phyloP scores from a whole-genome alignment of 2,888 invertebrate genomes.

The Nomada hirtipes region DNA sequence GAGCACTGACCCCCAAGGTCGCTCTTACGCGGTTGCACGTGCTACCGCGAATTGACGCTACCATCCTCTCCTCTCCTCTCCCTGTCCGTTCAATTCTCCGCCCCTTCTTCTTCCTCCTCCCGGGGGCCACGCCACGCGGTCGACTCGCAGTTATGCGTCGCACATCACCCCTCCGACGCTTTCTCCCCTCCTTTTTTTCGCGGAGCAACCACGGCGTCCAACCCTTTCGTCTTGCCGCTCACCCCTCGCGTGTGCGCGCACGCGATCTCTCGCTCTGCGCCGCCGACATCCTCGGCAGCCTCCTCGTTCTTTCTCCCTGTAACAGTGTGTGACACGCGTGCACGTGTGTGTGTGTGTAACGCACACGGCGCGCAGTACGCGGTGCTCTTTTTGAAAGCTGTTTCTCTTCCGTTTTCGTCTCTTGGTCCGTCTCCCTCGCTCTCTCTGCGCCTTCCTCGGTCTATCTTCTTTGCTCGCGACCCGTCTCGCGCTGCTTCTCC shows the following conservation, averaged over 20 bases:
- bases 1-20: constrained; percentile 82
- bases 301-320: constrained; percentile 1
- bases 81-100: constrained; percentile 4
- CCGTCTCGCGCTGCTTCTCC: neutral
- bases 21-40: constrained; percentile 81
- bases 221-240: constrained; percentile 10
- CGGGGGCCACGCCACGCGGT: neutral
- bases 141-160: constrained; percentile 12
- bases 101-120: neutral
- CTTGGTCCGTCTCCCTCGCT: too few species aligned
- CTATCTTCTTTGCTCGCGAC: neutral
- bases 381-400: neutral
- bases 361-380: neutral
- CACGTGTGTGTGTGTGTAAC: too few species aligned
- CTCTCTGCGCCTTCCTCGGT: too few species aligned
- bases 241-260: neutral
- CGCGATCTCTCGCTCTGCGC: neutral
- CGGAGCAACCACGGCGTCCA: constrained; percentile 10
- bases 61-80: constrained; percentile 20
- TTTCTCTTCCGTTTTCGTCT: too few species aligned
- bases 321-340: neutral
- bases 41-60: constrained; percentile 77
- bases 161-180: constrained; percentile 6
- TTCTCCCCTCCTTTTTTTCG: neutral
- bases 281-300: constrained; percentile 62